Base-by-base conservation (phyloP, 1,140 invertebrate genomes). In the Babylonia areolata region DNA sequence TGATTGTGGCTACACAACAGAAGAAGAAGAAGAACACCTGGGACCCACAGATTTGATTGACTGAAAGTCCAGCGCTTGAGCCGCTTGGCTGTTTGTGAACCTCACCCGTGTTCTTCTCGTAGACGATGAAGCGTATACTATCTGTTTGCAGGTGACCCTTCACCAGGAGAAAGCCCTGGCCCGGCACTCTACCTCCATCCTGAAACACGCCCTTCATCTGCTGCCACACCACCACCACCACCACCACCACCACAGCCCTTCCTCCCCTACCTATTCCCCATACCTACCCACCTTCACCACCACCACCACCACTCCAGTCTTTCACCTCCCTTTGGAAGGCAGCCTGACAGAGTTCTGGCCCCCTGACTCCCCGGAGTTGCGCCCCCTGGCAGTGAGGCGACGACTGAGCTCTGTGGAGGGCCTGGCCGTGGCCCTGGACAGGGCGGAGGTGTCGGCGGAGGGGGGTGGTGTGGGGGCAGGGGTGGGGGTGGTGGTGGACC, bases 401-500 rank as follows among this genome's bases (percentile, higher is more conserved):
- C 39, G 75, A 15, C 75, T 77, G 37, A n/a, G 20, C 39, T 42
- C 1, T 12, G 3, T 42, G 37, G 39, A 46, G n/a, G 77, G 42
- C 9, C 46, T 51, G 46, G 46, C n/a, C n/a, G 69, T 33, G 33
- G n/a, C 0, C 33, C 11, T 12, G 33, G 73, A 37, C 1, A 12
- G 42, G 20, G 42, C 80, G 17, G n/a, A 1, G 42, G 42, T 17
- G 15, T 23, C 23, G 37, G 40, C 3, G 3, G 3, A 31, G 23
- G 51, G 58, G 31, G 23, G 31, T 9, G 54, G 1, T 11, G 46
- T 35, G 9, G 58, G 51, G 37, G 1, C 58, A 12, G n/a, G n/a
- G n/a, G 81, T 83, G 12, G 64, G 58, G 17, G 39, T 84, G 39
- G 64, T 84, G 64, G 69, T 84, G 23, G 82, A 84, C 31, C 11